Base-by-base conservation (phyloP, 2,797 vertebrate genomes). In the Astyanax mexicanus region DNA sequence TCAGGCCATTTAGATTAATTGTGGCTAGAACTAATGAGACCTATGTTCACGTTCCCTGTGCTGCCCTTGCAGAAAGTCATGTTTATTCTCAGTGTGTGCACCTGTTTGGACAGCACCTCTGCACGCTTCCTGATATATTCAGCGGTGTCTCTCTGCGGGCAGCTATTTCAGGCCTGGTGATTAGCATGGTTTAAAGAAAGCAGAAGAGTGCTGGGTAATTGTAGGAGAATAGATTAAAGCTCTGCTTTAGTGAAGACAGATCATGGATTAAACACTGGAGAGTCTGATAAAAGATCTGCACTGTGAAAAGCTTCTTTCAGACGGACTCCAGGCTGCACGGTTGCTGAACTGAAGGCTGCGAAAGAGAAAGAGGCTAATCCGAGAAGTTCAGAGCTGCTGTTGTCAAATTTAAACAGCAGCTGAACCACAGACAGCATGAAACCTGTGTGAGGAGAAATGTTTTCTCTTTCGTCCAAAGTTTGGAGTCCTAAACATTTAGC, bases 121-220 rank as follows among this genome's bases (percentile, higher is more conserved):
- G 45, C 61, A 49, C 60, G 42, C 66, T 38, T 21, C 21, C n/a
- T 25, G 6, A 40, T 61, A 37, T 52, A 21, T 21, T n/a, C 23
- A 47, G 47, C 37, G 11, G 49, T 49, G 42, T 51, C 35, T 51
- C 35, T 68, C 38, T 32, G 6, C 71, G 79, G 70, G 77, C 80
- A 79, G 49, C 74, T 76, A 79, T 85, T 83, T 83, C 47, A 74
- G 35, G 71, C 42, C 27, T 6, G 45, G 67, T 80, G 75, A 78
- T 80, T 78, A 77, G 68, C 25, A 44, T 73, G 42, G 25, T 66
- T 71, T 60, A 72, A 40, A 42, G 58, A 47, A 70, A 79, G 72
- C 54, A 21, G 38, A 64, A 65, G 64, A 67, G 70, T 49, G 70
- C 52, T 74, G 74, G 69, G 75, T 72, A 71, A 61, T 32, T 52